Base-by-base conservation (phyloP, 37 sponge, comb jelly and placozoan genomes). In the Cladorhizidae sp. region DNA sequence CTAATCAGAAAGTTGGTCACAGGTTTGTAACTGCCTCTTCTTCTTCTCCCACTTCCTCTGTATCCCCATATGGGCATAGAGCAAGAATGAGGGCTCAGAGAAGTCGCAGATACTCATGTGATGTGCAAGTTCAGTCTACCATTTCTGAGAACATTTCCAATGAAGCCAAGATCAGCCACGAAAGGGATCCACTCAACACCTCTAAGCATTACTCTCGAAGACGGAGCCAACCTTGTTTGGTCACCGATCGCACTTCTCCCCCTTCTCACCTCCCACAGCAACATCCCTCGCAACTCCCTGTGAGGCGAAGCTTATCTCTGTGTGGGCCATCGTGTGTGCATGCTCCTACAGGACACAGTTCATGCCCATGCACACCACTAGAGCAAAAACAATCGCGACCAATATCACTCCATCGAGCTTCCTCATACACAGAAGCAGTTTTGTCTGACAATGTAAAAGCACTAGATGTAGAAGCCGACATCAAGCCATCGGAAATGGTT, bases 361-460 rank as follows among this genome's bases (percentile, higher is more conserved):
- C 80, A 84, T 6, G 39, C 40, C n/a, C 83, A 88, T 39, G 12
- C 76, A 20, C 73, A 82, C 49, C 49, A 45, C 8, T 45, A 56
- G 80, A 82, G 49, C 5, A 22, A 83, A 77, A 67, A 74, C 85
- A 15, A 37, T n/a, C n/a, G n/a, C 64, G 25, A 42, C 40, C 32
- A 74, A 40, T 33, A 17, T 23, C 80, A 29, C 35, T 80, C 35
- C 81, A 57, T 12, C 41, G 86, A 26, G 58, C 54, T 8, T 8
- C 21, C 57, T 85, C 86, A 29, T 85, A 78, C 79, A 72, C 71
- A 61, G 79, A 85, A 40, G 78, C 86, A 41, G 73, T 78, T 11
- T 14, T 76, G 45, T 69, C 43, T 22, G 77, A 38, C 12, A 67
- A 83, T 22, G 39, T 20, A 40, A 59, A 22, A 20, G 37, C 55